Conservation (phyloP, 2,888 invertebrate species). For the Campoplex nolae region DNA sequence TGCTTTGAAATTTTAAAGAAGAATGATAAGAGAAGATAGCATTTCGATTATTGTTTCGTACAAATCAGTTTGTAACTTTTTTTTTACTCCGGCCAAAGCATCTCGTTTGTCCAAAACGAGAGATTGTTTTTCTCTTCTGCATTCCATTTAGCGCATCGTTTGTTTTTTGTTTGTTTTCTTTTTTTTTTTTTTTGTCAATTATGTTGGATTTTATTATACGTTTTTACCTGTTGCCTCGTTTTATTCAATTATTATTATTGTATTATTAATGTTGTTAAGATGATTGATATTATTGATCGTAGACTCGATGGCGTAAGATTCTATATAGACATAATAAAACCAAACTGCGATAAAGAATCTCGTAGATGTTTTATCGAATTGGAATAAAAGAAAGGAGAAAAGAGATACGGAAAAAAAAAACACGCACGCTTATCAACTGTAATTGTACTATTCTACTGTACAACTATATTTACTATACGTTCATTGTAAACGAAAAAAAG, state of each 20-base stretch:
- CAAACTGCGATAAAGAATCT: conserved; percentile 60
- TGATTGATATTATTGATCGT: conserved; percentile 29
- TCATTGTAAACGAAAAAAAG: conserved; percentile 39
- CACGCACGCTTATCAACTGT: conserved; percentile 65
- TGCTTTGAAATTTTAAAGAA: too few relatives aligned
- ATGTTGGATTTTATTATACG: conserved; percentile 1
- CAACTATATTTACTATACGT: conserved; percentile 47
- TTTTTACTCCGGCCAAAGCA: neutral
- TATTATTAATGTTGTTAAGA: conserved; percentile 36
- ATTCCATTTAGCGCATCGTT: neutral
- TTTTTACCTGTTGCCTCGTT: conserved; percentile 59
- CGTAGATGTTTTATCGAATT: conserved; percentile 62
- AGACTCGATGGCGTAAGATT: conserved; percentile 58
- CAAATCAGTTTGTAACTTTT: conserved; percentile 3
- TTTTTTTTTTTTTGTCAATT: neutral
- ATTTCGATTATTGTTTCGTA: conserved; percentile 48
- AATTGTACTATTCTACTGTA: conserved; percentile 54
- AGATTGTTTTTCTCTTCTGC: neutral
- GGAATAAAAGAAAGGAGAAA: conserved; percentile 18
- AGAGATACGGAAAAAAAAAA: conserved; percentile 14
- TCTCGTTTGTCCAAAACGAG: conserved; percentile 26
- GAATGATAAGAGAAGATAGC: conserved; percentile 27
- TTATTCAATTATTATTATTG: conserved; percentile 53
- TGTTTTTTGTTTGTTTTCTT: neutral
- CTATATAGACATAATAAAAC: conserved; percentile 14